phyloP scores from a whole-genome alignment of 2,888 invertebrate genomes.

The Acanthosepion pharaonis region DNA sequence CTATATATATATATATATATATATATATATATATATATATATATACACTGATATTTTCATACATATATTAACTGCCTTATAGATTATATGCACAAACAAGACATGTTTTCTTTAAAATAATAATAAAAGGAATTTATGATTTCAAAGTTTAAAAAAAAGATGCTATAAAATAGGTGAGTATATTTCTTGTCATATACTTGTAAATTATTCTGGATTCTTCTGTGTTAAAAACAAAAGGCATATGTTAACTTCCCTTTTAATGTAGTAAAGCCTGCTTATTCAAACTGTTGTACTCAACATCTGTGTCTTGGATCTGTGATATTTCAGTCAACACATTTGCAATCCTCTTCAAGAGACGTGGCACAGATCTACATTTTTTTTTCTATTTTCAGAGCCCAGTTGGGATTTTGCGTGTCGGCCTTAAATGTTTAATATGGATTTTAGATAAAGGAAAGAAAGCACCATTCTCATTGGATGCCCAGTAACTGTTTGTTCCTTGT shows the following conservation, averaged over 20 bases:
- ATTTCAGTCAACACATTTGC: neutral
- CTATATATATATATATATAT: neutral
- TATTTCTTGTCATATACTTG: neutral
- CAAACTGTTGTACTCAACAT: neutral
- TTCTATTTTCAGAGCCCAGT: neutral
- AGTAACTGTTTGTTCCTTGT: neutral
- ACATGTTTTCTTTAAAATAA: neutral
- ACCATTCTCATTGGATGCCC: slow-evolving; percentile 8
- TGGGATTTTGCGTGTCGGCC: slow-evolving; percentile 9
- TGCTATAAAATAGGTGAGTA: neutral
- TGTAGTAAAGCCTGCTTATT: neutral
- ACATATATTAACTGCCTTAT: neutral
- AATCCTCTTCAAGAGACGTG: neutral
- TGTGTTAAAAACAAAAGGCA: neutral
- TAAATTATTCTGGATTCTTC: neutral
- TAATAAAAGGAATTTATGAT: neutral
- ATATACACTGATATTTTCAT: neutral
- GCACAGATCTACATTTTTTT: neutral
- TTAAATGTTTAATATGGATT: neutral
- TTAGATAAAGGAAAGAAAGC: neutral
- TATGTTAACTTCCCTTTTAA: neutral
- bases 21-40: neutral
- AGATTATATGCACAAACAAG: neutral
- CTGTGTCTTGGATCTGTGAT: neutral
- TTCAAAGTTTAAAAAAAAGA: neutral